Evolutionary conservation across 2,113 vertebrate species (phyloP), one percentile per base, ranked within the genome.

Genomic region (Progne subis): DNA sequence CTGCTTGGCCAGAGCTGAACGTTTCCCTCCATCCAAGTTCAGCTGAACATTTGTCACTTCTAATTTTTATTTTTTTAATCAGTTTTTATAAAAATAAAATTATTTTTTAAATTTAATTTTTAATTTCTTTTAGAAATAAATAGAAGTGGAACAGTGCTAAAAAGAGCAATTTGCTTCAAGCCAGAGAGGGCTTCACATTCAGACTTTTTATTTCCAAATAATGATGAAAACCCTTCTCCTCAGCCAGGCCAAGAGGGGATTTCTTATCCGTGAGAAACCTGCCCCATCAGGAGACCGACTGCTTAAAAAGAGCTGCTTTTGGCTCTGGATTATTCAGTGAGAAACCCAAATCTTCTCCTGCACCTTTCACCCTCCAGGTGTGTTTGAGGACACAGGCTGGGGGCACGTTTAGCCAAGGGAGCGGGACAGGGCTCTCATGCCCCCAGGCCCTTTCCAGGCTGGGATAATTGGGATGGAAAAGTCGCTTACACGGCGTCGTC

Each of bases 401-500:
- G 2, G 34, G 0, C 1, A 3, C 12, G 41, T 43, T 43, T 43
- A 43, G 41, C 41, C 41, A 43, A 43, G 13, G 53, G 41, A 75
- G 31, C 1, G 0, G 70, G 47, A 6, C 0, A 3, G 72, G 39
- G 57, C 37, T 44, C 9, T 32, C 1, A 0, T 3, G 4, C 0
- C 34, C 31, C 4, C 6, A 12, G 37, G 44, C 25, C 37, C 17
- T 12, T 23, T 37, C 46, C 49, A 21, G 46, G 25, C 34, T 26
- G 0, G 7, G 70, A 8, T 47, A 12, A 25, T 8, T 1, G 0
- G 5, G 34, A 11, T 26, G 44, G 9, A 26, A 23, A 50, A 53
- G 46, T 14, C 1, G 0, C 99, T 98, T 94, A 99, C 99, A 99
- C 37, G 2, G 99, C 98, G 3, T 99, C 99, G 2, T 99, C 99